These are phyloP conservation scores for Garra rufa DNA, from an alignment of 2,113 vertebrate genomes.

Conservation along the genomic window DNA sequence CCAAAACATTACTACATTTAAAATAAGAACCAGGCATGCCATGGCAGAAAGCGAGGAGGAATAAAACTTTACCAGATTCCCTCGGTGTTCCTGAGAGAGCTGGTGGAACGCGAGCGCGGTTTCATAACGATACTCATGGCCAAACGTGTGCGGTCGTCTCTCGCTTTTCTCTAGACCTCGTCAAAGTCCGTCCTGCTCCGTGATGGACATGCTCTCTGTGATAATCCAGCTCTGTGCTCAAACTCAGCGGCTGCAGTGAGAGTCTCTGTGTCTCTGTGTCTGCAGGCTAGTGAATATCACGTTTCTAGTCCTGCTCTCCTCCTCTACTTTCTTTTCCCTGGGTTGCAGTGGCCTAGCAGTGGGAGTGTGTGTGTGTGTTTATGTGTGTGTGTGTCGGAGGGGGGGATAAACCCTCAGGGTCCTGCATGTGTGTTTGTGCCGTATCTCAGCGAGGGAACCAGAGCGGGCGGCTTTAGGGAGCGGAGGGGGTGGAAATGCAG, in stretches of 20 bases:
- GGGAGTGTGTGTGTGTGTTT: not conserved
- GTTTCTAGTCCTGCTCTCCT: conserved; percentile 39
- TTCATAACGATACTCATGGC: conserved; percentile 89
- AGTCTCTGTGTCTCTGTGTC: conserved; percentile 24
- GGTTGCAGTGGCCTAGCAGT: conserved; percentile 39
- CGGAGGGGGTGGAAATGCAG: conserved; percentile 2
- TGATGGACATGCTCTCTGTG: conserved; percentile 33
- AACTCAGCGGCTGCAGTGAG: not conserved
- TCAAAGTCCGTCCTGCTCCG: not conserved
- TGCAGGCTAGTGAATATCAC: conserved; percentile 45
- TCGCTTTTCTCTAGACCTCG: conserved; percentile 1
- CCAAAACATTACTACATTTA: not conserved
- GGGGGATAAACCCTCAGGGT: conserved; percentile 34
- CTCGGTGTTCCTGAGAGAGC: conserved; percentile 83
- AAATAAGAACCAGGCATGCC: not conserved
- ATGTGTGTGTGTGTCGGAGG: conserved; percentile 1
- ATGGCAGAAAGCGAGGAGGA: not conserved
- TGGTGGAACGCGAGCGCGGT: conserved; percentile 86
- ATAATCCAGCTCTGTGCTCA: conserved; percentile 12
- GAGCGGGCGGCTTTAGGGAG: conserved; percentile 41
- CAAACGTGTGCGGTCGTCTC: conserved; percentile 23
- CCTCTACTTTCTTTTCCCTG: conserved; percentile 33
- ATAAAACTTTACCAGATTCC: conserved; percentile 79
- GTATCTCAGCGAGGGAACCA: conserved; percentile 48
- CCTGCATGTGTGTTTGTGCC: conserved; percentile 35